These are phyloP conservation scores for Tigriopus californicus DNA, from an alignment of 2,888 invertebrate genomes.

Conservation along the genomic window DNA sequence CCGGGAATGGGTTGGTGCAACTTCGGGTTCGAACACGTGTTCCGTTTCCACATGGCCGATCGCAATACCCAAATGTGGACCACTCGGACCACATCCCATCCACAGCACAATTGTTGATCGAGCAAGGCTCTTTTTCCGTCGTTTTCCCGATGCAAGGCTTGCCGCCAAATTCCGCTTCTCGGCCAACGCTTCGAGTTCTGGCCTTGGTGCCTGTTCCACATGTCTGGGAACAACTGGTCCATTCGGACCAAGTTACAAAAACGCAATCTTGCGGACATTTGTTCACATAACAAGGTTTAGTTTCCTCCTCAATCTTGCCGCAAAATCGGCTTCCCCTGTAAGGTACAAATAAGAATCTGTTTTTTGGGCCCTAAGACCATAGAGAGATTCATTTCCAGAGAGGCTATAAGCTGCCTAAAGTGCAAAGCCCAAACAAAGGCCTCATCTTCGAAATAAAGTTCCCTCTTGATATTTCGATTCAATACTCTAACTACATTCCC, in stretches of 20 bases:
- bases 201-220: background rate
- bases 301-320: background rate
- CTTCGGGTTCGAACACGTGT: background rate
- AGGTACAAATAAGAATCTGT: no score
- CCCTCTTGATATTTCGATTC: no score
- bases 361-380: no score
- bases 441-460: no score
- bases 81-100: conserved; percentile 8
- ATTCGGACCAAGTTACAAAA: background rate
- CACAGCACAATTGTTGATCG: background rate
- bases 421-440: no score
- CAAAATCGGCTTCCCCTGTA: background rate
- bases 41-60: background rate
- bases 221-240: conserved; percentile 6
- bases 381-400: no score
- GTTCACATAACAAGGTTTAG: background rate
- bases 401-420: no score
- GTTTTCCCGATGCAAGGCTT: background rate
- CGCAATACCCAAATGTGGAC: background rate
- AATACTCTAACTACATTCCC: no score
- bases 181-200: background rate
- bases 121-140: background rate
- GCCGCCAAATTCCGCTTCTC: background rate
- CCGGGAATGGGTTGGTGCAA: conserved; percentile 1
- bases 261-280: conserved; percentile 6